Percentiles rank a stretch among this genome's conserved stretches.
phyloP scores from a whole-genome alignment of 2,113 vertebrate genomes.

The Amblyornis subalaris region DNA sequence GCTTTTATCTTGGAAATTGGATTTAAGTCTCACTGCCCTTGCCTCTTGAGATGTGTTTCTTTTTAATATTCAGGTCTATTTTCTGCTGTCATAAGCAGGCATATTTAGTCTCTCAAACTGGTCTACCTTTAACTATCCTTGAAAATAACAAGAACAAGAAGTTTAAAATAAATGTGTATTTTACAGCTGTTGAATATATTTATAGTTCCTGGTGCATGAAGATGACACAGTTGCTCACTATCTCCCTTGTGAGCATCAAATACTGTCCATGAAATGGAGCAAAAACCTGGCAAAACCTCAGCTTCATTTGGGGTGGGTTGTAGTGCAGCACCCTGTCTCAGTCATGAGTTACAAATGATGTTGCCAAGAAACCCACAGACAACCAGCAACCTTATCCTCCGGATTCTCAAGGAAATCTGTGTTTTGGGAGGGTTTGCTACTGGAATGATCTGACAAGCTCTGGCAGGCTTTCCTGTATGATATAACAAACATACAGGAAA shows the following conservation, averaged over 20 bases:
- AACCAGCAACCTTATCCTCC: neutral
- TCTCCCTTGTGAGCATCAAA: neutral
- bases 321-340: neutral
- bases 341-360: neutral
- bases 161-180: neutral
- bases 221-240: neutral
- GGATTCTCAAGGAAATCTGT: neutral
- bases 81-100: constrained; percentile 14
- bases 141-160: neutral
- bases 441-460: neutral
- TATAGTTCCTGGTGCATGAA: neutral
- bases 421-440: neutral
- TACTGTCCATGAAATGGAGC: neutral
- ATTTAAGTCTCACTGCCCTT: constrained; percentile 19
- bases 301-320: neutral
- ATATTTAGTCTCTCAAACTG: neutral
- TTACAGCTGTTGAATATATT: neutral
- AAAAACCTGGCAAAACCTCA: neutral
- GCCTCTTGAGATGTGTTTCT: constrained; percentile 2
- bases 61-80: constrained; percentile 41
- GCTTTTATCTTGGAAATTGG: constrained; percentile 54
- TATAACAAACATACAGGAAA: neutral
- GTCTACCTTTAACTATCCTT: neutral
- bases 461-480: neutral
- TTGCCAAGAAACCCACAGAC: neutral